Base-by-base conservation (phyloP, 2,888 invertebrate species). In the Sceliomorpha sp. region DNA sequence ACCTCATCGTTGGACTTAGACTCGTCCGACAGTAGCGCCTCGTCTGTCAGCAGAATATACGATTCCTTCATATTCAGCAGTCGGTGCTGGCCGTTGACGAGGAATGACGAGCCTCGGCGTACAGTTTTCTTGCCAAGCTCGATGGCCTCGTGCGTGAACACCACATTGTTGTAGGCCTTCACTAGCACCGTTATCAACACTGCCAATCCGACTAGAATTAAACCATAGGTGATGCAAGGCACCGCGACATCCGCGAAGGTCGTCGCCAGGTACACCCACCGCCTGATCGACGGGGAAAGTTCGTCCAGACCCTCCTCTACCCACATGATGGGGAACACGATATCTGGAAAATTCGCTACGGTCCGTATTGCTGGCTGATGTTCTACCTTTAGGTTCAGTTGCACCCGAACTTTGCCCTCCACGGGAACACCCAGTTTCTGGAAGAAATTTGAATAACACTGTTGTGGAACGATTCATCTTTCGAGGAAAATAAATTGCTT, bases 251-350 rank as follows among this genome's bases (percentile, higher is more conserved):
- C 95, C 0, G 92, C 93, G 68, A 96, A 91, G 0, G 94, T 93
- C 1, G 96, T 96, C 9, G 94, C 94, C 34, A 96, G 83, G 88
- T 93, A 96, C 12, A 96, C 92, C 94, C 94, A 95, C 13, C 94
- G 90, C 81, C 93, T 91, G 55, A 96, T 95, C n/a, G 94, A 89
- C 0, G 95, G 94, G 0, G 95, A 91, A 4, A 96, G 85, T 74
- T 95, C 95, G 48, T 93, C 93, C 32, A 96, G 91, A 7, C 96
- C 96, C 92, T 96, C 96, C 87, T 96, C 96, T 1, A 96, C 77
- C 96, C 96, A 96, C 94, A 96, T 95, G 31, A 96, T 92, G 0
- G 96, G 96, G 84, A 96, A 95, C 4, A 95, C 90, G 47, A 95
- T 94, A 81, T 93, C 92, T 0, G 95, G 94, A 78, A 96, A 96